Base-by-base conservation (phyloP, 2,113 vertebrate species). In the Erythrocercus mccallii region DNA sequence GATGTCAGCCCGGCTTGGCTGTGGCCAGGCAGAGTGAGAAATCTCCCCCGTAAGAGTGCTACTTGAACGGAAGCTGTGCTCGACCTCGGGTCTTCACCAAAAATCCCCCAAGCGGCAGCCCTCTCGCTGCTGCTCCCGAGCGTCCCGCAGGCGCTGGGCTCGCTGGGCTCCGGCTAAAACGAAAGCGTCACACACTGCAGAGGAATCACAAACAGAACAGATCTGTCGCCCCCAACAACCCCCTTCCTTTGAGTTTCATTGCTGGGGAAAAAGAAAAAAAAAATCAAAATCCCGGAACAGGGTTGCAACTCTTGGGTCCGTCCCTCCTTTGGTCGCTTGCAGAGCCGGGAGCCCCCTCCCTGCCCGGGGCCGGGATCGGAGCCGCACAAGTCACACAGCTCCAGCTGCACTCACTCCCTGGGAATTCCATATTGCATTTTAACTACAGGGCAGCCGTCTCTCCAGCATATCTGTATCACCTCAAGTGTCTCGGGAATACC, bases 11-110 rank as follows among this genome's bases (percentile, higher is more conserved):
- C 42, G 12, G 69, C 42, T 77, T 58, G 77, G 84, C 81, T 53
- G 60, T 0, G 51, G 47, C 62, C 71, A 57, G 65, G 25, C 56
- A 70, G 69, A 80, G 70, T 4, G 18, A 95, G 85, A 85, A 58
- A 71, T 81, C 64, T 77, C 53, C 66, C 66, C 91, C 7, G 3
- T 62, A 37, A 79, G 69, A 82, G 81, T 12, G 84, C 93, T 89
- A 68, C 93, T 95, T 48, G 70, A 95, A 84, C 91, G 76, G 93
- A 92, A 89, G 91, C 86, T 3, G 27, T 37, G 83, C 89, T 94
- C 76, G 69, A 92, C 74, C 93, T 84, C 58, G 10, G 69, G 61
- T 83, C 88, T 88, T 35, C 64, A 83, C 50, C 28, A 30, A 73
- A 81, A 78, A 80, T 48, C 65, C 21, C 68, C 69, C 60, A 30